Evolutionary conservation across 2,888 invertebrate genomes (phyloP), one percentile per base, ranked within the genome.

Genomic region (Stenodera caucasica): DNA sequence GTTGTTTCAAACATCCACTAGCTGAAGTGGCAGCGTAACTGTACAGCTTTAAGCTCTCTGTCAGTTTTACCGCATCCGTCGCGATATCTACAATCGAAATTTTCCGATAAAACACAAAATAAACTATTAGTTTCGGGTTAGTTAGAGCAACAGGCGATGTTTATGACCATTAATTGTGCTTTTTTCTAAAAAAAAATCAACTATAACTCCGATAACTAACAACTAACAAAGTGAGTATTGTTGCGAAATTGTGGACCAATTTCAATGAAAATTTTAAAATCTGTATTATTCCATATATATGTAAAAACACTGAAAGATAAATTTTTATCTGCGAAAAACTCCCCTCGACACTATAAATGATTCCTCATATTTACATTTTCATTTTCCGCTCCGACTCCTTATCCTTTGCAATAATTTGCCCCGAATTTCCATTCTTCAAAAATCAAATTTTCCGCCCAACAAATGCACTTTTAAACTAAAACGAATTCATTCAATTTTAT

Each of bases 21-120:
- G 30, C 7, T 8, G 30, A 8, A 21, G 45, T 45, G 45, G 45
- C n/a, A 23, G 45, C 12, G 45, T 45, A 23, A 3, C 3, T 40
- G 15, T 55, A 58, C 62, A 65, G 66, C 66, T 67, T 65, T 67
- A 61, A 68, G 64, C 66, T 70, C 66, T 4, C 26, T 5, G 26
- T 68, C 66, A 70, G 70, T 71, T 67, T 55, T 61, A 58, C 67
- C 70, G 68, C 66, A 70, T 69, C 69, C 67, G 66, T 59, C 65
- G 67, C 61, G 66, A 55, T 45, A 59, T 56, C 50, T 26, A 57
- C 63, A 26, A 49, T 59, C 40, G n/a, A 15, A 32, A 15, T 14
- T 29, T 54, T 35, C 6, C 18, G 40, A 52, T 23, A 8, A 9
- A 26, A 8, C 11, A 21, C 15, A 6, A 11, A 37, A 12, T n/a